A percentile compares a stretch with the other conserved stretches of the same genome.
phyloP scores from a whole-genome alignment of 1,140 invertebrate genomes.

The Polypedilum vanderplanki region DNA sequence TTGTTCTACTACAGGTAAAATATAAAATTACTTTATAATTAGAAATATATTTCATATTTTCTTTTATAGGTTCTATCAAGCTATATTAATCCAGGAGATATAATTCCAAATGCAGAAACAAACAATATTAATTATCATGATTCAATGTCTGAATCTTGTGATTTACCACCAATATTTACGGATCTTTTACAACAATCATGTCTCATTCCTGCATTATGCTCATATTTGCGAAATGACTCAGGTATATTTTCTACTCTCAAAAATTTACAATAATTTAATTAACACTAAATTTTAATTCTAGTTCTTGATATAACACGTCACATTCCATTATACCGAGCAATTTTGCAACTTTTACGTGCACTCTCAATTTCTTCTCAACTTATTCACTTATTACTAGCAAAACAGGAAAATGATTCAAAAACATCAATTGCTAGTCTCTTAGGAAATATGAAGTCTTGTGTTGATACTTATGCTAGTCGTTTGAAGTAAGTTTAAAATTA shows the following conservation, averaged over 20 bases:
- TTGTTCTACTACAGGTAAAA: constrained; percentile 63
- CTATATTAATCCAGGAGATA: constrained; percentile 73
- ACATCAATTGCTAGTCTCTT: constrained; percentile 62
- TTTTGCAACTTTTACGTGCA: constrained; percentile 72
- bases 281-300: constrained; percentile 34
- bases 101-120: constrained; percentile 49
- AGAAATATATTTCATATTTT: neutral
- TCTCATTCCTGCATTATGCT: constrained; percentile 78
- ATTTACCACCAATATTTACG: constrained; percentile 61
- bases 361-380: constrained; percentile 63
- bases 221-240: constrained; percentile 89
- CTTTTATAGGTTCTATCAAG: constrained; percentile 67
- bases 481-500: constrained; percentile 54
- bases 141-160: constrained; percentile 43
- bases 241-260: too few relatives aligned
- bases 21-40: neutral
- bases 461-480: constrained; percentile 81
- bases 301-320: constrained; percentile 92
- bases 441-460: constrained; percentile 80
- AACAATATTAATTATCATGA: constrained; percentile 40
- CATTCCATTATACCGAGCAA: constrained; percentile 81
- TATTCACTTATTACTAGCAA: constrained; percentile 58
- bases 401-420: constrained; percentile 41
- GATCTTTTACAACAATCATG: constrained; percentile 74
- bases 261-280: too few relatives aligned